These are phyloP conservation scores for Baccha elongata DNA, from an alignment of 2,888 invertebrate genomes.

Conservation along the genomic window DNA sequence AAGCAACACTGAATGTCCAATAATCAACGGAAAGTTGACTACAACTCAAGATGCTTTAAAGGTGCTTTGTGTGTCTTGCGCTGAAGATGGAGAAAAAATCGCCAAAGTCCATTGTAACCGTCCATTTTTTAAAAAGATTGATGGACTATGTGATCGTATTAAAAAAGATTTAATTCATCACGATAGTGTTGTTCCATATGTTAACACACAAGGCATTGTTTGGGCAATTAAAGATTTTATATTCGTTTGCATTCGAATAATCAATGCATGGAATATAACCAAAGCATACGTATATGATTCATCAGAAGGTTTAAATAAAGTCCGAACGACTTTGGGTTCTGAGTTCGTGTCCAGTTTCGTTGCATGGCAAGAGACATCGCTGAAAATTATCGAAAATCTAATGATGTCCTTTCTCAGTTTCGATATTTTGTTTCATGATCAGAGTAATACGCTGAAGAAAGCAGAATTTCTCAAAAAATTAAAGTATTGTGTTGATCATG, in stretches of 20 bases:
- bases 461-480: slow-evolving; percentile 77
- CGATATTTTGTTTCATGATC: slow-evolving; percentile 82
- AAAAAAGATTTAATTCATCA: slow-evolving; percentile 88
- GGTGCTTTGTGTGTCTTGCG: background rate
- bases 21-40: background rate
- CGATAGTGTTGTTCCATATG: slow-evolving; percentile 87
- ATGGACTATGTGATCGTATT: slow-evolving; percentile 88
- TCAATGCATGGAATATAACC: slow-evolving; percentile 89
- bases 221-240: slow-evolving; percentile 91
- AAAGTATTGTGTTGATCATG: slow-evolving; percentile 77
- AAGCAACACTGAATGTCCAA: background rate
- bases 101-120: slow-evolving; percentile 87
- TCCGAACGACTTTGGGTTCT: slow-evolving; percentile 85
- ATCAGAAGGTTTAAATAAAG: slow-evolving; percentile 85
- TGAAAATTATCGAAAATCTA: slow-evolving; percentile 84
- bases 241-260: slow-evolving; percentile 88
- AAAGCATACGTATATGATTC: slow-evolving; percentile 86
- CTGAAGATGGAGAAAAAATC: slow-evolving; percentile 83
- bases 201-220: slow-evolving; percentile 89
- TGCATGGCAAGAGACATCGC: slow-evolving; percentile 85
- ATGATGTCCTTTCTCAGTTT: slow-evolving; percentile 85
- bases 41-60: background rate
- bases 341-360: slow-evolving; percentile 85
- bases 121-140: slow-evolving; percentile 89
- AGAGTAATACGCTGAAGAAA: slow-evolving; percentile 77